Base-by-base conservation (phyloP, 2,888 invertebrate genomes). In the Amiota mariae region DNA sequence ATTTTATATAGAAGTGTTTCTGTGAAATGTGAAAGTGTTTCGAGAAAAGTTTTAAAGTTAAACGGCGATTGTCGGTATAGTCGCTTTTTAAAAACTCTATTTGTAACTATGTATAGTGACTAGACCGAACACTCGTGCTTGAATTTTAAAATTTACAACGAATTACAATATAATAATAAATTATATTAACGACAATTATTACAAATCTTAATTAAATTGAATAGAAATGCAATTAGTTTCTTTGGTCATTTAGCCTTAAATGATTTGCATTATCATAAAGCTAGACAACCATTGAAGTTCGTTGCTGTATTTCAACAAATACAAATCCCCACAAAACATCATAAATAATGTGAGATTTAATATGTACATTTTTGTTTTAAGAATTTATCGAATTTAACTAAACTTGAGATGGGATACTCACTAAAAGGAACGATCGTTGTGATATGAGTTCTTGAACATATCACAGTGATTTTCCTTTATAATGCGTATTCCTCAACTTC, bases 61-160 rank as follows among this genome's bases (percentile, higher is more conserved):
- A 86, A 89, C 83, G 85, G 89, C 89, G 89, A 89, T 82, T 89
- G 90, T 89, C 88, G 89, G 89, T 81, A 81, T 88, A 81, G 89
- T 89, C 87, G 68, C 88, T 89, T 86, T 81, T 79, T 79, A 13
- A 61, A 72, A 71, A 72, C 67, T 57, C 47, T 15, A 20, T 71
- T 13, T 59, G 59, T 4, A 59, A 20, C 51, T 51, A 73, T 78
- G 66, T 72, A 72, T 82, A 88, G 90, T 89, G 89, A 89, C 90
- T 89, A 89, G 89, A 89, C 88, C 88, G 89, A 89, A 89, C 88
- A 89, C 89, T 89, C 90, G 89, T 89, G 87, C 88, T 89, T 87
- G 88, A 89, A 89, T 89, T 89, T 89, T 89, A 89, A 82, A 89
- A 86, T 77, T 76, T 73, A 80, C 89, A 85, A 77, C 87, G 73